A percentile compares a stretch with the other conserved stretches of the same genome.
Conservation (phyloP, 2,888 invertebrate genomes). For the Epirrhoe alternata region DNA sequence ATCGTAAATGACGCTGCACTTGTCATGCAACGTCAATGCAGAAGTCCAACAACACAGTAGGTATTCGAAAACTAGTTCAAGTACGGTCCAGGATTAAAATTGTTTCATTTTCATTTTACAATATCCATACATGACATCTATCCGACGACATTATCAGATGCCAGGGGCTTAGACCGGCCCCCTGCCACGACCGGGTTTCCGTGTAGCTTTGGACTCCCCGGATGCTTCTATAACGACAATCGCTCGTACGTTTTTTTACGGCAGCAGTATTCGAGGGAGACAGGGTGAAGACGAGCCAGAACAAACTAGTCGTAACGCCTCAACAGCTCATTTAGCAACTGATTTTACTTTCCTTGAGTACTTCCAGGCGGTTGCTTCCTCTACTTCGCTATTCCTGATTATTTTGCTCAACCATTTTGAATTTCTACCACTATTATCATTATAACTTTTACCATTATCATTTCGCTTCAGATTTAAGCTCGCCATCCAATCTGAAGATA, state of each 20-base stretch:
- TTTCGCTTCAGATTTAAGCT: neutral
- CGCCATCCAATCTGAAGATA: neutral
- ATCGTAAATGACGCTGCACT: too few relatives aligned
- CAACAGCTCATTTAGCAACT: conserved; percentile 7
- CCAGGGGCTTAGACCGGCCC: too few relatives aligned
- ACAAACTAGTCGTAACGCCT: conserved; percentile 9
- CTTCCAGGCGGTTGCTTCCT: neutral
- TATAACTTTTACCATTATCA: neutral
- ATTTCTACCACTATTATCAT: neutral
- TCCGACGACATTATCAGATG: too few relatives aligned
- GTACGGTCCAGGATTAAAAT: too few relatives aligned
- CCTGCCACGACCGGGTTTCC: too few relatives aligned
- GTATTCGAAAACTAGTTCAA: too few relatives aligned
- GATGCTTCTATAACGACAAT: too few relatives aligned
- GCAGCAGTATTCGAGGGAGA: neutral
- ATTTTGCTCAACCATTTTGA: neutral
- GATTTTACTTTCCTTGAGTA: conserved; percentile 5
- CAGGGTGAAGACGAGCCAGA: neutral
- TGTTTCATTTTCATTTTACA: too few relatives aligned
- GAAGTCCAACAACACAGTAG: too few relatives aligned
- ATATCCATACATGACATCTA: too few relatives aligned
- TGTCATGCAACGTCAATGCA: too few relatives aligned
- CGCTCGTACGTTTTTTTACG: neutral
- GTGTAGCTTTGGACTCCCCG: too few relatives aligned
- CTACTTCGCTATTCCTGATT: neutral